Evolutionary conservation across 1,140 invertebrate species (phyloP), one percentile per base, ranked within the genome.

Genomic region (Magallana ariakensis): DNA sequence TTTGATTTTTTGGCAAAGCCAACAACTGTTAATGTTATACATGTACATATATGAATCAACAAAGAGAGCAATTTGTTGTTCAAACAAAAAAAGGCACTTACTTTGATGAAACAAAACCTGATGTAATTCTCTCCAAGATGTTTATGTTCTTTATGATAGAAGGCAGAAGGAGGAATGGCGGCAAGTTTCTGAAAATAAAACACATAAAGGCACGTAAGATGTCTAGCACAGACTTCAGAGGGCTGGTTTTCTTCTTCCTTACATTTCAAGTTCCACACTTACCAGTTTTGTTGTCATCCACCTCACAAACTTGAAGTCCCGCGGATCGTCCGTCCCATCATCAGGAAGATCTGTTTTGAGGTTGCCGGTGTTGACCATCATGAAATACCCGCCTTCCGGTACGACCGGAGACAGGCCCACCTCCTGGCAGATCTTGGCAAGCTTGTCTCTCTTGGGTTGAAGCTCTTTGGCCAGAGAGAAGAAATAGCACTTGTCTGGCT

Each of bases 341-440:
- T 93, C 92, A 19, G 92, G 90, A 16, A 92, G 62, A 33, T 91
- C 90, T 60, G 92, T 81, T 86, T 91, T 90, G 15, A 94, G 85
- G 60, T 92, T 91, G 11, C 93, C 96, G 96, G 98, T 99, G 94
- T 99, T 97, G 3, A 98, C 98, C 13, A 99, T 93, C 96, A 99
- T 97, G 94, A 99, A 99, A 94, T 99, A 99, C 0, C 99, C 99
- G 16, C 98, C 98, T 83, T 99, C 97, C 0, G 99, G 99, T 80
- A 99, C 95, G 0, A 97, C 98, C 0, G 98, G 98, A 19, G 96
- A 96, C 96, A 99, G 97, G 0, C 98, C 98, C 84, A 97, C 96
- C 7, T 98, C 97, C 10, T 89, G 93, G 1, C 99, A 94, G 80
- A 97, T 96, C 91, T 97, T 96, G 0, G 96, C 97, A 95, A 99